Evolutionary conservation across 2,888 invertebrate species (phyloP), one percentile per base, ranked within the genome.

Genomic region (Trilocha varians): DNA sequence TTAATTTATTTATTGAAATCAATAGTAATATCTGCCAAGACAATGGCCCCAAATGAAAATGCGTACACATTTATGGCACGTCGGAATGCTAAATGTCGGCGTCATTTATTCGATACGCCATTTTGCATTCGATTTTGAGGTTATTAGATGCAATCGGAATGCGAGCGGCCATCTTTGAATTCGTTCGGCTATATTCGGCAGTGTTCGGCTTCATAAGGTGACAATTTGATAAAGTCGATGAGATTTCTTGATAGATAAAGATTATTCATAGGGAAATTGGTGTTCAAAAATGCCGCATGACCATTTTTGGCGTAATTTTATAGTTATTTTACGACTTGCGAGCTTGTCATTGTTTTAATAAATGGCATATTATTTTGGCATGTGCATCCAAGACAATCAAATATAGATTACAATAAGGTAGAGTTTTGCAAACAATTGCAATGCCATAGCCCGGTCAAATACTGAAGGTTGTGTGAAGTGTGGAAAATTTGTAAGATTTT

Each of bases 1-100:
- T 82, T 85, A 84, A 84, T 85, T 83, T 84, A 85, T 84, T 82
- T 84, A 85, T 84, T 84, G 77, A 84, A 85, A 85, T 85, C 82
- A 80, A 78, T 82, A 84, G 84, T 84, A 80, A 84, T 84, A 84
- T 82, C 84, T 78, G 69, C 69, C 67, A 74, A 79, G 69, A 85
- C 85, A 85, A 85, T 83, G 76, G 83, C 71, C 72, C 76, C 74
- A 83, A 83, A 80, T 85, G 82, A 83, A 83, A 82, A 79, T 82
- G 78, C 78, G 80, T 72, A 75, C 69, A 60, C 82, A 65, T 66
- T 75, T 84, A 84, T 76, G 83, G 85, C 78, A 73, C 73, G 82
- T 75, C 55, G 82, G 84, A 84, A 85, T 85, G 80, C 72, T 76
- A 79, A 84, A 75, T 72, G 82, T 72, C 79, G 77, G 79, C 71